Evolutionary conservation across 2,797 vertebrate genomes (phyloP), one percentile per base, ranked within the genome.

Genomic region (Fringilla coelebs): DNA sequence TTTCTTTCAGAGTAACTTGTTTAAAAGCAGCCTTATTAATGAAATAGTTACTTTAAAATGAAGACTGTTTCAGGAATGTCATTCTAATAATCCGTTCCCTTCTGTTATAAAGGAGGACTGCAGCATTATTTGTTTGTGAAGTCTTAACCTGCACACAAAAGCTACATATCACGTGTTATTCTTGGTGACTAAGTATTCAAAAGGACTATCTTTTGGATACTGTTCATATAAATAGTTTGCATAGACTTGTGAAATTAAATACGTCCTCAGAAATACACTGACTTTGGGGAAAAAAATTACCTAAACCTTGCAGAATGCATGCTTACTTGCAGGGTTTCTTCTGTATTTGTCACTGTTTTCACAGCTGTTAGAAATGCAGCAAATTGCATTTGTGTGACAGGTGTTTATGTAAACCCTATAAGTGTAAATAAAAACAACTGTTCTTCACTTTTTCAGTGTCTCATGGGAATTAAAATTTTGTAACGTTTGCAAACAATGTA

Each of bases 41-140:
- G 34, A 95, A 88, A 34, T 63, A 88, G 26, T 96, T 87, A 71
- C 84, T 95, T 96, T 63, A 82, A 96, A 92, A 85, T 96, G 52
- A 94, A 85, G 91, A 96, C 79, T 96, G 74, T 91, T 89, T 88
- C 92, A 55, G 85, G 81, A 95, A 61, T 81, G 90, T 68, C 74
- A 71, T 94, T 96, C 84, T 95, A 75, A 58, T 78, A 95, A 86
- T 91, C 70, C 38, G 14, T 89, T 97, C 60, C 96, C 96, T 98
- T 97, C 97, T 98, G 94, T 98, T 98, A 74, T 96, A 97, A 97
- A 98, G 96, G 88, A 97, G 96, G 94, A 96, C 74, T 87, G 91
- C 68, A 54, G 65, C 58, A 79, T 48, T 85, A 55, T 93, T 95
- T 6, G 9, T 94, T 60, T 60, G 18, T 94, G 74, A 54, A 79